These are phyloP conservation scores for Diceros bicornis DNA, from an alignment of 2,797 vertebrate species.

Conservation along the genomic window DNA sequence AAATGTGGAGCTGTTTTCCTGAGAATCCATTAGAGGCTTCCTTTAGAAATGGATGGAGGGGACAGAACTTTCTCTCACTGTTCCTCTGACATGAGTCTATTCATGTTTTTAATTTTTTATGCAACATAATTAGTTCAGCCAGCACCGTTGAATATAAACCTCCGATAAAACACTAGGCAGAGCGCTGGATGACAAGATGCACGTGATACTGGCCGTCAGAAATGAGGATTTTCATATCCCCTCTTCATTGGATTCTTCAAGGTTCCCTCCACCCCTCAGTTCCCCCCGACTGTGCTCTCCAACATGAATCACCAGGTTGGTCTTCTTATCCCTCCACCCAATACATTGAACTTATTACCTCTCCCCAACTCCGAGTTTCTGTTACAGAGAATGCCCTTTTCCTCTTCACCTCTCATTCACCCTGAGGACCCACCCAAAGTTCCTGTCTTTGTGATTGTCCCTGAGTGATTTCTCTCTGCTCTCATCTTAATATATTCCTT, in stretches of 20 bases:
- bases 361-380: neutral
- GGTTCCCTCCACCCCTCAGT: neutral
- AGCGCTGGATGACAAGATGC: neutral
- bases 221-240: neutral
- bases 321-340: neutral
- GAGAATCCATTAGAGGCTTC: neutral
- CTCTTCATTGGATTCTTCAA: neutral
- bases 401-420: neutral
- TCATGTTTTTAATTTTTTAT: constrained; percentile 22
- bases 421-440: neutral
- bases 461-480: neutral
- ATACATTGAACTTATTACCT: neutral
- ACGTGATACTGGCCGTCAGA: neutral
- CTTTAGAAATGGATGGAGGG: neutral
- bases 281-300: neutral
- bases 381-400: neutral
- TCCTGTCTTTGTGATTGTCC: constrained; percentile 2
- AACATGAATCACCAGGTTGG: neutral
- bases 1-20: constrained; percentile 8
- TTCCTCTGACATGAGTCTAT: constrained; percentile 5
- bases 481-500: constrained; percentile 55
- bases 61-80: neutral
- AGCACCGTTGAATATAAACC: neutral
- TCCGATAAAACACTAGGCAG: neutral
- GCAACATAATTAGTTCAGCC: neutral